Evolutionary conservation across 1,140 invertebrate genomes (phyloP), one percentile per base, ranked within the genome.

Genomic region (Macrocentrus cingulum): DNA sequence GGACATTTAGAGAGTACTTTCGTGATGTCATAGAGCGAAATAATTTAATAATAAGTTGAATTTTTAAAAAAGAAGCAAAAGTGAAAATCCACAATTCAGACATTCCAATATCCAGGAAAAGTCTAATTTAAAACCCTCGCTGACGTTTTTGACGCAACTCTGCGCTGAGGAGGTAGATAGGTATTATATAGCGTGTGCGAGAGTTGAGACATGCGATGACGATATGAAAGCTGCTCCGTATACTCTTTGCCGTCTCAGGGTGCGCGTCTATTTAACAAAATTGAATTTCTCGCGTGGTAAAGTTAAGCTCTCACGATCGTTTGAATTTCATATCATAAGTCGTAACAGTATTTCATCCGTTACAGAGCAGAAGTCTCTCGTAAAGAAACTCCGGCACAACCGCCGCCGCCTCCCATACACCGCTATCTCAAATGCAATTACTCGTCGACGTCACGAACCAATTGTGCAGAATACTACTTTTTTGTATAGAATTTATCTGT

Each of bases 41-140:
- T 56, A 51, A 61, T 48, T 52, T 55, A 52, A 42, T 59, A n/a
- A n/a, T n/a, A 59, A 62, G 44, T 59, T 18, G 20, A 49, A 39
- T 8, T 51, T 48, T n/a, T 39, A 23, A 39, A 37, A 46, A 52
- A 13, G 25, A 42, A 29, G 20, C 18, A 19, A 18, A 32, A 16
- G 32, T n/a, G n/a, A n/a, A 34, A 37, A 45, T 46, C 46, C 29
- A 45, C 32, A 25, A 56, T 16, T 45, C 22, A 20, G 19, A 23
- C 16, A 9, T 46, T 46, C 19, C 19, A 23, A 46, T 22, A 22
- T 46, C 18, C 44, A 6, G 16, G 19, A 22, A 29, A 46, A 23
- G 20, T 46, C 19, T 46, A 23, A 46, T 46, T 46, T 46, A 46
- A 22, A 46, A 46, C n/a, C 44, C 13, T 15, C 13, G 8, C 13